Evolutionary conservation across 2,797 vertebrate species (phyloP).

Genomic region (Stomatorhinus walkeri): DNA sequence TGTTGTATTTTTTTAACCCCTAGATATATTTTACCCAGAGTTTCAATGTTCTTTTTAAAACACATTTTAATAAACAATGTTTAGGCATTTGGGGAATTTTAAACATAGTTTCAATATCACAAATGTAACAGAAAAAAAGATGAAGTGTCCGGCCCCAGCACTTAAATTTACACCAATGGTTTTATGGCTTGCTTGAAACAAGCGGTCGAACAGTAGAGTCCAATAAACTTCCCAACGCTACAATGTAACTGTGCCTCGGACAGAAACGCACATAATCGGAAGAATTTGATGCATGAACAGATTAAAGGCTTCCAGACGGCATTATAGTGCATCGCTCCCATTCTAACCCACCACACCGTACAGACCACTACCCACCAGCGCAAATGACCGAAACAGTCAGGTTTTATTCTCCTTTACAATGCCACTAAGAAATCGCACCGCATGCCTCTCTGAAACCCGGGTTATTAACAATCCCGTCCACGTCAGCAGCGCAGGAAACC

Average conservation of each 20-base stretch:
- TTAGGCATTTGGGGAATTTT: neutral
- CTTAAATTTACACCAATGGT: neutral
- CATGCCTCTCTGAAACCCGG: neutral
- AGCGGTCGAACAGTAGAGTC: neutral
- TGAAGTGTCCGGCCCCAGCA: neutral
- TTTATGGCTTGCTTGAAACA: neutral
- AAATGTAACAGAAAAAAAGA: neutral
- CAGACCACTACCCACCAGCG: neutral
- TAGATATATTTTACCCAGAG: neutral
- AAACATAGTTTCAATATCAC: neutral
- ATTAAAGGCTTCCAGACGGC: neutral
- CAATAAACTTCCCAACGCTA: neutral
- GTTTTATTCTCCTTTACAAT: neutral
- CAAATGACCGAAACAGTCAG: neutral
- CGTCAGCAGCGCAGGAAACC: slow-evolving; percentile 55
- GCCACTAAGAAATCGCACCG: neutral
- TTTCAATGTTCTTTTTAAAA: neutral
- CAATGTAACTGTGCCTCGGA: neutral
- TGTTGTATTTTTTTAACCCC: neutral
- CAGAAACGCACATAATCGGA: neutral
- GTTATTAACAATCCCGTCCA: slow-evolving; percentile 44
- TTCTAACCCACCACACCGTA: neutral
- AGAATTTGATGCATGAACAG: neutral
- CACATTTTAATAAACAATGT: neutral
- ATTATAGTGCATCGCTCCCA: neutral